Percentiles rank a stretch among this genome's conserved stretches.
These are phyloP conservation scores for Scaptomyza polygonia DNA, from an alignment of 2,888 invertebrate species.

Conservation along the genomic window DNA sequence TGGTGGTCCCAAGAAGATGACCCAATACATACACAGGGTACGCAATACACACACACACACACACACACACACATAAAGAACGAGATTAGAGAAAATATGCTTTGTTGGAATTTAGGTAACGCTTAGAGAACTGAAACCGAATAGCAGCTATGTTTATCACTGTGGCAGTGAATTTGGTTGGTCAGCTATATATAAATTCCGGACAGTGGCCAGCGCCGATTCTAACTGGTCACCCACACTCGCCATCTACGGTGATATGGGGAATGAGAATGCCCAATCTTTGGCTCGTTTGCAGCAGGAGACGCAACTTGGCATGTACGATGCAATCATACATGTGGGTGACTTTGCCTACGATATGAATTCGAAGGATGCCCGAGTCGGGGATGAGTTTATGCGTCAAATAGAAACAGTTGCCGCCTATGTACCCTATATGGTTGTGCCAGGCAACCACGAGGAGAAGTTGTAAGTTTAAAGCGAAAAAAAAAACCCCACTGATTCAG, in stretches of 20 bases:
- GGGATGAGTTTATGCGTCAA: constrained; percentile 97
- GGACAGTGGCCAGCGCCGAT: constrained; percentile 87
- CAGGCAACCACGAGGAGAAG: constrained; percentile 95
- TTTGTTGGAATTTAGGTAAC: constrained; percentile 72
- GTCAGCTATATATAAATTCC: constrained; percentile 92
- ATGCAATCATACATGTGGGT: constrained; percentile 95
- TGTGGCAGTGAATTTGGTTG: constrained; percentile 92
- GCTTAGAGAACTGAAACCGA: constrained; percentile 87
- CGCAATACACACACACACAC: constrained; percentile 25
- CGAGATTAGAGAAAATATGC: constrained; percentile 4
- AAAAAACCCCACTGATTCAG: background rate
- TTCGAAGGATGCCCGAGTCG: constrained; percentile 91
- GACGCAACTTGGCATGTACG: constrained; percentile 91
- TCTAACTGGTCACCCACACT: constrained; percentile 91
- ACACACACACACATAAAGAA: background rate
- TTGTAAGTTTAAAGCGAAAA: constrained; percentile 86
- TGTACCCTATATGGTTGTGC: constrained; percentile 96
- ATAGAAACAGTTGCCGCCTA: constrained; percentile 95
- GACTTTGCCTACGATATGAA: constrained; percentile 98
- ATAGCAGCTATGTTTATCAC: constrained; percentile 91
- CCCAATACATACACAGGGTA: constrained; percentile 92
- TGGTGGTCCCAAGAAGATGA: constrained; percentile 87
- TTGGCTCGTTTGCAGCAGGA: constrained; percentile 93
- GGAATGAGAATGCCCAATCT: constrained; percentile 94
- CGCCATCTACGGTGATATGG: constrained; percentile 97